Base-by-base conservation (phyloP, 2,797 vertebrate species). In the Danio tinwini region DNA sequence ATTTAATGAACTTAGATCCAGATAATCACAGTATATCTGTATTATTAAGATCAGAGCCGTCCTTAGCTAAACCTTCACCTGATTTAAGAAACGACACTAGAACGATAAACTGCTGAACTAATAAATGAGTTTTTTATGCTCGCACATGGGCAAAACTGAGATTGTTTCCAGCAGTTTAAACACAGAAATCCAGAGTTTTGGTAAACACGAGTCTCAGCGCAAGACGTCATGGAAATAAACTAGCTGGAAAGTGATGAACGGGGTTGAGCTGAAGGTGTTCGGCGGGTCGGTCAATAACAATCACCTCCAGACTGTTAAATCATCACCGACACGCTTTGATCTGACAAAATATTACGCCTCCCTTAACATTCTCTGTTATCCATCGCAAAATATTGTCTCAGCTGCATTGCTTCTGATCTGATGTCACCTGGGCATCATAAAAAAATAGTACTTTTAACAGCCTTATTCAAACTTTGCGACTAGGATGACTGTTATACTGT, bases 341-440 rank as follows among this genome's bases (percentile, higher is more conserved):
- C 81, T 85, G 76, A 39, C 75, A 68, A 49, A 64, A 72, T 75
- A 75, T 45, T 72, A 52, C 50, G 2, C 47, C 64, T 82, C 80
- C 80, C 70, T 74, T 52, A 16, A 62, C 45, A 56, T 49, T 59
- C 56, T 82, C 63, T 17, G 37, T 61, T 75, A 52, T 63, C 50
- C 74, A 47, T 72, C 5, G 56, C 81, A 73, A 82, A 83, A 86
- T 85, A 84, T 86, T 83, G 70, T 84, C 78, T 85, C 85, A 85
- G 80, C 82, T 85, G 82, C 63, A 5, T 47, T 1, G 40, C 76
- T 17, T 76, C 52, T 78, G 73, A 82, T 70, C 19, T 56, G 67
- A 47, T 71, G 49, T 80, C 75, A 71, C 71, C 67, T 79, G 82
- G 68, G 82, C 53, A 62, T 76, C 78, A 39, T 29, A 29, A 77